Evolutionary conservation across 2,888 invertebrate genomes (phyloP).

Genomic region (Drosophila suboccidentalis): DNA sequence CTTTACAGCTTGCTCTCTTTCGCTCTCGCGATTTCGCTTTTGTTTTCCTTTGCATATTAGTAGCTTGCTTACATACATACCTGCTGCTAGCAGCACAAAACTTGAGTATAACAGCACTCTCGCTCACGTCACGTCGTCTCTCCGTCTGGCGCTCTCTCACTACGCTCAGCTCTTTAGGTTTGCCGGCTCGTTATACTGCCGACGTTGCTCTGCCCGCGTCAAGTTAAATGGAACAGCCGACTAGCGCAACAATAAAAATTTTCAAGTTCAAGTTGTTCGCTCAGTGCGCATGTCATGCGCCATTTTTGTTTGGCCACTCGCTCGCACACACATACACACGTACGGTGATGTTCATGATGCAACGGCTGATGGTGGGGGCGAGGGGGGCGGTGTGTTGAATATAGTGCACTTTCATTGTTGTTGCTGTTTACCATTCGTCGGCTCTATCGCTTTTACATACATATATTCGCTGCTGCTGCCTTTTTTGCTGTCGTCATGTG

Average conservation of each 20-base stretch:
- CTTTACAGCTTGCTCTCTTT: conserved; percentile 26
- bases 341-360: conserved; percentile 10
- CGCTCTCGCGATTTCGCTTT: conserved; percentile 31
- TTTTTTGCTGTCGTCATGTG: conserved; percentile 76
- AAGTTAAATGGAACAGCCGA: conserved; percentile 53
- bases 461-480: conserved; percentile 13
- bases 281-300: conserved; percentile 83
- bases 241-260: conserved; percentile 59
- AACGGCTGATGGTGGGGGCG: conserved; percentile 14
- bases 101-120: conserved; percentile 36
- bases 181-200: conserved; percentile 47
- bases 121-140: conserved; percentile 10
- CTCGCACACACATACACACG: conserved; percentile 26
- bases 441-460: conserved; percentile 41
- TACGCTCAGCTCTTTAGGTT: conserved; percentile 32
- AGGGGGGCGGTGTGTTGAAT: neutral
- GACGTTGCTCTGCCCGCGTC: conserved; percentile 35
- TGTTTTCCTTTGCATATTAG: conserved; percentile 33
- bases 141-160: conserved; percentile 18
- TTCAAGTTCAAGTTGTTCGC: conserved; percentile 85
- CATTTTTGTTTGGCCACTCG: conserved; percentile 57
- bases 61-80: conserved; percentile 49
- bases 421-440: conserved; percentile 42
- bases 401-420: conserved; percentile 57
- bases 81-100: conserved; percentile 45